phyloP scores from a whole-genome alignment of 2,113 vertebrate genomes.

The Phrynocephalus versicolor region DNA sequence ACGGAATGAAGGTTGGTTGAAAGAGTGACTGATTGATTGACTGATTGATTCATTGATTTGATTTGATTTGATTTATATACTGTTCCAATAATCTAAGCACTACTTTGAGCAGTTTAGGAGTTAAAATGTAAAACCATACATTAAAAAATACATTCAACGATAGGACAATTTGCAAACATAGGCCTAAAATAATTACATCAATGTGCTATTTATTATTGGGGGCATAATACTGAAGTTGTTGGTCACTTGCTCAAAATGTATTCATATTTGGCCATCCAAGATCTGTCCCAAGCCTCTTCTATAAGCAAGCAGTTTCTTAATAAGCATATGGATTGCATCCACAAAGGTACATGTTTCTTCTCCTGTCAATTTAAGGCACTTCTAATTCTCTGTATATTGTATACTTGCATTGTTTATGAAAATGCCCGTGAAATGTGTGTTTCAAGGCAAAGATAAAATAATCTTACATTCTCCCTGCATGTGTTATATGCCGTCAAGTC shows the following conservation, averaged over 20 bases:
- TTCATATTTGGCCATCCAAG: neutral
- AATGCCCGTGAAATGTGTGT: neutral
- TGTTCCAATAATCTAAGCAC: too few species aligned
- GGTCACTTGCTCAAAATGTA: neutral
- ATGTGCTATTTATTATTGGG: neutral
- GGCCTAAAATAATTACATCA: neutral
- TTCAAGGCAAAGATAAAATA: neutral
- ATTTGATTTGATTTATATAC: too few species aligned
- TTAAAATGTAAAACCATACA: too few species aligned
- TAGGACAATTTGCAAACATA: too few species aligned
- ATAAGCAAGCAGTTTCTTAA: neutral
- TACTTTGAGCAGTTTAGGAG: too few species aligned
- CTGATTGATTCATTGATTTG: too few species aligned
- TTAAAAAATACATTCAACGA: too few species aligned
- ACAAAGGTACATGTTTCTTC: too few species aligned
- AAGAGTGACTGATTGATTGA: too few species aligned
- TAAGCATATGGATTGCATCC: neutral
- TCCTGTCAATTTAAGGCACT: neutral
- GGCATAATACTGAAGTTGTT: neutral
- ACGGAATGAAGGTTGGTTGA: too few species aligned
- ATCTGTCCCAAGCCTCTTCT: neutral
- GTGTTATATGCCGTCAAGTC: too few species aligned
- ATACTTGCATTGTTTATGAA: neutral
- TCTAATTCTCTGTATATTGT: neutral
- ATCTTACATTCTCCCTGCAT: neutral